Evolutionary conservation across 2,797 vertebrate species (phyloP).

Genomic region (Sebastes cheni): DNA sequence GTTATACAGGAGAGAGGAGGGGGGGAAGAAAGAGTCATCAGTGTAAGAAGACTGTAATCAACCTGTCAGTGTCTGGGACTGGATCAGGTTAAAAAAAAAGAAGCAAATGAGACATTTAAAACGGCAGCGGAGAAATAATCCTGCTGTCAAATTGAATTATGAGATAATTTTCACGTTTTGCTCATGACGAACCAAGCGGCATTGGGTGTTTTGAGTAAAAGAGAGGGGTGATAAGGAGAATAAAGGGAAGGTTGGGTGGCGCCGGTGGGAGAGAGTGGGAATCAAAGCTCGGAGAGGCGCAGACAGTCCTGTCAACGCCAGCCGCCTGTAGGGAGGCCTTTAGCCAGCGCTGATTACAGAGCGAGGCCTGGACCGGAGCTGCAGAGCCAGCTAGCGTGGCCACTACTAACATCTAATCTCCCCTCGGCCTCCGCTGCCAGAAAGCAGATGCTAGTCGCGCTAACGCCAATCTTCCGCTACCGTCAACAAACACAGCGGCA

Average conservation of each 20-base stretch:
- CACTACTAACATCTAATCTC: conserved; percentile 56
- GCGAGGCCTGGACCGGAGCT: conserved; percentile 5
- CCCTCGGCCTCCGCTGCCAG: background rate
- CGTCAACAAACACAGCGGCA: conserved; percentile 25
- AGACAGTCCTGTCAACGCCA: conserved; percentile 42
- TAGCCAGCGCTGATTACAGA: conserved; percentile 51
- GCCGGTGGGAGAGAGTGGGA: background rate
- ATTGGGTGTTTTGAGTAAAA: background rate
- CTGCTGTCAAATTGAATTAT: background rate
- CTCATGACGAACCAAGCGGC: background rate
- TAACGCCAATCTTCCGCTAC: conserved; percentile 51
- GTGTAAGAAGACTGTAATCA: conserved; percentile 54
- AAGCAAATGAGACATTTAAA: conserved; percentile 20
- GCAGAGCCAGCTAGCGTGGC: conserved; percentile 21
- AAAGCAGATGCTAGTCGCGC: conserved; percentile 40
- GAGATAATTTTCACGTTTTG: background rate
- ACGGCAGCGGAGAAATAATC: conserved; percentile 8
- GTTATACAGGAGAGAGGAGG: background rate
- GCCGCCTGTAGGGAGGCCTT: conserved; percentile 6
- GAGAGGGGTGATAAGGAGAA: background rate
- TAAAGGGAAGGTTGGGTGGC: background rate
- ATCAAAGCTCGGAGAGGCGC: conserved; percentile 4
- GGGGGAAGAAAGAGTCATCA: conserved; percentile 30
- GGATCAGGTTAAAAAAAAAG: conserved; percentile 12
- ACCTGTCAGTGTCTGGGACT: conserved; percentile 37